phyloP scores from a whole-genome alignment of 1,140 invertebrate species.

The Zeugodacus cucurbitae region DNA sequence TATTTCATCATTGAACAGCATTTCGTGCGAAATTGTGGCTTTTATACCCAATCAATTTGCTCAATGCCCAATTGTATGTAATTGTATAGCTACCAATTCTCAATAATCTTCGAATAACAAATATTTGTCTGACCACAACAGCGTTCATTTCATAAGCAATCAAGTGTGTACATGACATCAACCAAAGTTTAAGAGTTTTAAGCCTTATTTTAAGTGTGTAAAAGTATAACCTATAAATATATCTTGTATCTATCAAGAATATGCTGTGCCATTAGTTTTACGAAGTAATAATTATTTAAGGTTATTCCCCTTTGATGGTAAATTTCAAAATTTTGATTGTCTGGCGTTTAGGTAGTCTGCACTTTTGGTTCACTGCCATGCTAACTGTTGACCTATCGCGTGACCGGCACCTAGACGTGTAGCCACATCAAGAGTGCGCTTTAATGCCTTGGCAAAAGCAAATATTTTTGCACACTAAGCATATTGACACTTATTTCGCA shows the following conservation, averaged over 20 bases:
- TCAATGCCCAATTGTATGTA: not conserved
- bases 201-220: too few species aligned
- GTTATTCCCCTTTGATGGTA: not conserved
- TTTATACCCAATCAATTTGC: not conserved
- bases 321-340: not conserved
- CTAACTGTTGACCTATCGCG: not conserved
- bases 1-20: not conserved
- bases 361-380: not conserved
- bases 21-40: not conserved
- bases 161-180: not conserved
- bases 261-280: not conserved
- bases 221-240: too few species aligned
- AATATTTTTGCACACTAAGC: not conserved
- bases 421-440: not conserved
- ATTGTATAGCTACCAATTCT: not conserved
- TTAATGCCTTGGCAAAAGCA: not conserved
- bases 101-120: not conserved
- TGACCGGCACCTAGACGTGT: not conserved
- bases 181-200: not conserved
- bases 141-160: not conserved
- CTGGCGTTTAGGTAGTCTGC: not conserved
- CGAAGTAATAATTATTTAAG: not conserved
- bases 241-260: not conserved
- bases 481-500: not conserved
- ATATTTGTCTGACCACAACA: not conserved